Evolutionary conservation across 2,797 vertebrate genomes (phyloP).

Genomic region (Protosalanx chinensis): DNA sequence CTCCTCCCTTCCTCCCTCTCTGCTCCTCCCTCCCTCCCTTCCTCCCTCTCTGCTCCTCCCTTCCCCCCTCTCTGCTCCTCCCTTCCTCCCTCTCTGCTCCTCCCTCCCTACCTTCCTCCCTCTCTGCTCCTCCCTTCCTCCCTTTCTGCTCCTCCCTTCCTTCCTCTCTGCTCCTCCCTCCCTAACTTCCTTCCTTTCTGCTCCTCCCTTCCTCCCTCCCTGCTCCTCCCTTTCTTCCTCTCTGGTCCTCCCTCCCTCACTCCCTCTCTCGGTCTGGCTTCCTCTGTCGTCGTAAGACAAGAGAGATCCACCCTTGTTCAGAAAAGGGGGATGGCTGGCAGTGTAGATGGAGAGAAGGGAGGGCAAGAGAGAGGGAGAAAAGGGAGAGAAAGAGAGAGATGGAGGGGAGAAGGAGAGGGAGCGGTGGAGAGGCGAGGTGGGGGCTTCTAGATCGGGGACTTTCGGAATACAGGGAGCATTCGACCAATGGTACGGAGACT

Average conservation of each 20-base stretch:
- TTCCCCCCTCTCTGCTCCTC: conserved; percentile 10
- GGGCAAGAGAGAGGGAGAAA: conserved; percentile 36
- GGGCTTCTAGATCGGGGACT: conserved; percentile 29
- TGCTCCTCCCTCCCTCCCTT: conserved; percentile 26
- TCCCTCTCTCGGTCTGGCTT: background rate
- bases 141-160: conserved; percentile 5
- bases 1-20: background rate
- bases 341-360: conserved; percentile 48
- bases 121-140: background rate
- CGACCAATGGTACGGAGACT: conserved; percentile 61
- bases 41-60: conserved; percentile 26
- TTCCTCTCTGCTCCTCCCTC: conserved; percentile 15
- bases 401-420: conserved; percentile 14
- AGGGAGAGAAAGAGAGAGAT: background rate
- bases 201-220: background rate
- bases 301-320: conserved; percentile 58
- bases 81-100: background rate
- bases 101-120: background rate
- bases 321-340: conserved; percentile 35
- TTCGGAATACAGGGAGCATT: conserved; percentile 41
- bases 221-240: background rate
- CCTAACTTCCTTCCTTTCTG: background rate
- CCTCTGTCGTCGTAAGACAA: background rate
- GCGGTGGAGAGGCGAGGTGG: conserved; percentile 13
- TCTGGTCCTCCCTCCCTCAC: conserved; percentile 4